These are phyloP conservation scores for Harmothoe impar DNA, from an alignment of 2,888 invertebrate genomes.

Conservation along the genomic window DNA sequence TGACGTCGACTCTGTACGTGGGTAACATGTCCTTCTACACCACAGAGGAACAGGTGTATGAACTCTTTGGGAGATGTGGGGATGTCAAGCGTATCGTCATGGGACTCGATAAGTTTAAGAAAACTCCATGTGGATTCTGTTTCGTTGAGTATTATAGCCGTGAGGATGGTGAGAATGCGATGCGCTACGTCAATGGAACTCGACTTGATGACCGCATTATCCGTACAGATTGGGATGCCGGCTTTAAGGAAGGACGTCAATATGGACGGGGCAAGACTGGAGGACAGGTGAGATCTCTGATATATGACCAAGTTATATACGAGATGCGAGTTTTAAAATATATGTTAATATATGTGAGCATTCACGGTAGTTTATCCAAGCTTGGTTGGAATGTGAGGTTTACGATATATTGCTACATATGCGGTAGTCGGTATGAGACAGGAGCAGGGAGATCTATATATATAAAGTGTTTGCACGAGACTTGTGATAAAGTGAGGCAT, in stretches of 20 bases:
- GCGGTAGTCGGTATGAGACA: too few species aligned
- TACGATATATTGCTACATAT: too few species aligned
- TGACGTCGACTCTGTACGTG: conserved; percentile 92
- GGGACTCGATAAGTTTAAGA: conserved; percentile 98
- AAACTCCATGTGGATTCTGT: conserved; percentile 99
- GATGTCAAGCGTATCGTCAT: conserved; percentile 96
- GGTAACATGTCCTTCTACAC: conserved; percentile 99
- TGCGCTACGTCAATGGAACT: conserved; percentile 96
- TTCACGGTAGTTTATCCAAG: too few species aligned
- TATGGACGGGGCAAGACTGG: conserved; percentile 99
- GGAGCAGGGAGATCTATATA: too few species aligned
- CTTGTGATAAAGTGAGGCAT: too few species aligned
- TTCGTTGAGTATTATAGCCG: conserved; percentile 93
- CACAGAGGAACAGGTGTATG: conserved; percentile 94
- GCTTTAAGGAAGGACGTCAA: conserved; percentile 97
- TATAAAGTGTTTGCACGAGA: too few species aligned
- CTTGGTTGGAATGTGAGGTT: too few species aligned
- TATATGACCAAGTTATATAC: too few species aligned
- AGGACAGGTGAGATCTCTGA: conserved; percentile 90
- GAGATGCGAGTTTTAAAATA: too few species aligned
- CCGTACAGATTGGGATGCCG: conserved; percentile 99
- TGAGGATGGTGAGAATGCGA: conserved; percentile 85
- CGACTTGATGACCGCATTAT: conserved; percentile 97
- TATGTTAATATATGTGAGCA: too few species aligned
- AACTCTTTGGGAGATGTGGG: conserved; percentile 97